Conservation (phyloP, 2,113 vertebrate genomes). For the Nansenia antarctica region DNA sequence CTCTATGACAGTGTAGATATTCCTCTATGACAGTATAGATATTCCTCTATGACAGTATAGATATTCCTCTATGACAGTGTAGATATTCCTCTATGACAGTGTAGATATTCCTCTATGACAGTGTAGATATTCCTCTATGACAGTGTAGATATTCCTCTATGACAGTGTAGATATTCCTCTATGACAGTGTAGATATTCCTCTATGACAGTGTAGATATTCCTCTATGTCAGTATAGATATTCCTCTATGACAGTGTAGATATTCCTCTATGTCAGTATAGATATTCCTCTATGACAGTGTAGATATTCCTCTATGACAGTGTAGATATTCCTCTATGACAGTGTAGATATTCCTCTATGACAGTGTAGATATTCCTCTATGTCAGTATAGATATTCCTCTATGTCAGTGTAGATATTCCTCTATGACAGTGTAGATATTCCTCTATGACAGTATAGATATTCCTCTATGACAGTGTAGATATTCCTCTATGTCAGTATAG, state of each 20-base stretch:
- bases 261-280: neutral
- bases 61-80: neutral
- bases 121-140: too few species aligned
- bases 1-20: neutral
- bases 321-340: neutral
- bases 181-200: neutral
- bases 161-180: too few species aligned
- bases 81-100: too few species aligned
- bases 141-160: neutral
- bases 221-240: neutral
- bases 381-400: too few species aligned
- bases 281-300: neutral
- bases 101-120: neutral
- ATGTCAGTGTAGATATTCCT: neutral
- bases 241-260: neutral
- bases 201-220: too few species aligned
- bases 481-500: neutral
- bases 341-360: too few species aligned
- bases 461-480: neutral
- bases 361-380: neutral
- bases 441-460: neutral
- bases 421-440: too few species aligned
- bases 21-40: neutral
- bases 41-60: neutral
- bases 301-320: too few species aligned